Evolutionary conservation across 2,888 invertebrate species (phyloP).

Genomic region (Lasioglossum marginatum): DNA sequence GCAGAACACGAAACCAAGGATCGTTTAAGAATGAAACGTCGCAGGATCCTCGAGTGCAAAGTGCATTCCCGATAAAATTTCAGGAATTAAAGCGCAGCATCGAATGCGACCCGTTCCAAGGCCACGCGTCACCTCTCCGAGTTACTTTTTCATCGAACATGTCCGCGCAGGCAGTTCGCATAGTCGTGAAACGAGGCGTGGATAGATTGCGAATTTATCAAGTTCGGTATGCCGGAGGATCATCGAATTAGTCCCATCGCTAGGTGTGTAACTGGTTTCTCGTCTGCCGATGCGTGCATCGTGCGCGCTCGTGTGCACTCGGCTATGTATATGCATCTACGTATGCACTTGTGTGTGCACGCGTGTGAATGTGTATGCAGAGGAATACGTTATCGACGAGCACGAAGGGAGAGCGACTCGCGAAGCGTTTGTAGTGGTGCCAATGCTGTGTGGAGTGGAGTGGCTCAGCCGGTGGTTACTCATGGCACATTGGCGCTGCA

Average conservation of each 20-base stretch:
- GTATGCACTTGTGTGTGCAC: not conserved
- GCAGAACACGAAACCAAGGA: not conserved
- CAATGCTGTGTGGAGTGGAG: conserved; percentile 63
- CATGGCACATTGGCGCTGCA: conserved; percentile 76
- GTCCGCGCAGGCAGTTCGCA: not conserved
- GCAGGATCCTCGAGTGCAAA: not conserved
- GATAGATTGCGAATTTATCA: not conserved
- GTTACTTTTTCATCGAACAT: not conserved
- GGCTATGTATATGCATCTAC: not conserved
- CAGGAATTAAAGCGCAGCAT: not conserved
- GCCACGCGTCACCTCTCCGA: not conserved
- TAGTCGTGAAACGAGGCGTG: not conserved
- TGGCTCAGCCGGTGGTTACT: conserved; percentile 75
- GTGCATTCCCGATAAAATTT: not conserved
- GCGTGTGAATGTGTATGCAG: conserved; percentile 36
- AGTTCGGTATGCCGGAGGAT: conserved; percentile 15
- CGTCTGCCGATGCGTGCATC: conserved; percentile 49
- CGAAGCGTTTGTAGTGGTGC: conserved; percentile 57
- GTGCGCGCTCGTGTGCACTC: not conserved
- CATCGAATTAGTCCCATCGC: conserved; percentile 28
- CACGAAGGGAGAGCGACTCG: conserved; percentile 44
- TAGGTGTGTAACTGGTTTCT: conserved; percentile 44
- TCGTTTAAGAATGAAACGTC: not conserved
- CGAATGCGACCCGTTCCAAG: not conserved
- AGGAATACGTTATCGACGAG: conserved; percentile 76